These are phyloP conservation scores for Drosophila insularis DNA, from an alignment of 1,140 invertebrate species.

Conservation along the genomic window DNA sequence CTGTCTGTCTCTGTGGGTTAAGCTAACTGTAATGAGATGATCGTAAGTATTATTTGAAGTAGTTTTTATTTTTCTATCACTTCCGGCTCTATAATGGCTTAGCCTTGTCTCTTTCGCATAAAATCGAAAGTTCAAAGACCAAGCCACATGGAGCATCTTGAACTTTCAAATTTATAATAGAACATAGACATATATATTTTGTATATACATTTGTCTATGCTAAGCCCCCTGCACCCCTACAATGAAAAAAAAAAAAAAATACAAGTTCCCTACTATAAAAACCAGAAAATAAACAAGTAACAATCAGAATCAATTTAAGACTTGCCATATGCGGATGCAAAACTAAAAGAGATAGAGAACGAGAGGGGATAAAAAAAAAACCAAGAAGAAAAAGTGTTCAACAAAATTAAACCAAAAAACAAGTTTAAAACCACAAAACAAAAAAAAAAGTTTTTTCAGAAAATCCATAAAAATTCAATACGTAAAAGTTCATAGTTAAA, in stretches of 20 bases:
- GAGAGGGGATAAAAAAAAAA: constrained; percentile 24
- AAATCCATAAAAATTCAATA: neutral
- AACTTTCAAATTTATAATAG: constrained; percentile 59
- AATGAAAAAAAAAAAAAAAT: neutral
- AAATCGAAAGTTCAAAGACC: constrained; percentile 60
- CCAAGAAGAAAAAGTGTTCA: constrained; percentile 19
- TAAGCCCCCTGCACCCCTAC: neutral
- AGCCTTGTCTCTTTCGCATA: constrained; percentile 48
- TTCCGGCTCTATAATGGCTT: constrained; percentile 49
- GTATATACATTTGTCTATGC: neutral
- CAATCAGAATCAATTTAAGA: constrained; percentile 72
- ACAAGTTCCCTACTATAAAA: constrained; percentile 73
- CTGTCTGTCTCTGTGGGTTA: neutral
- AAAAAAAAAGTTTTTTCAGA: neutral
- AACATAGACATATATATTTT: constrained; percentile 27
- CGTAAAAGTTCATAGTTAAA: constrained; percentile 36
- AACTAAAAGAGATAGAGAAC: constrained; percentile 32
- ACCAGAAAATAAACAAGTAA: constrained; percentile 77
- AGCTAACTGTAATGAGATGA: constrained; percentile 62
- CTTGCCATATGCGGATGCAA: constrained; percentile 69
- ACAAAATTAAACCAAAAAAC: constrained; percentile 17
- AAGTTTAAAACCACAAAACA: neutral
- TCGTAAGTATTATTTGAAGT: constrained; percentile 27
- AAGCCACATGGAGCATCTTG: constrained; percentile 47
- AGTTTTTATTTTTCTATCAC: neutral